Base-by-base conservation (phyloP, 2,113 vertebrate genomes). In the Triplophysa tibetana region DNA sequence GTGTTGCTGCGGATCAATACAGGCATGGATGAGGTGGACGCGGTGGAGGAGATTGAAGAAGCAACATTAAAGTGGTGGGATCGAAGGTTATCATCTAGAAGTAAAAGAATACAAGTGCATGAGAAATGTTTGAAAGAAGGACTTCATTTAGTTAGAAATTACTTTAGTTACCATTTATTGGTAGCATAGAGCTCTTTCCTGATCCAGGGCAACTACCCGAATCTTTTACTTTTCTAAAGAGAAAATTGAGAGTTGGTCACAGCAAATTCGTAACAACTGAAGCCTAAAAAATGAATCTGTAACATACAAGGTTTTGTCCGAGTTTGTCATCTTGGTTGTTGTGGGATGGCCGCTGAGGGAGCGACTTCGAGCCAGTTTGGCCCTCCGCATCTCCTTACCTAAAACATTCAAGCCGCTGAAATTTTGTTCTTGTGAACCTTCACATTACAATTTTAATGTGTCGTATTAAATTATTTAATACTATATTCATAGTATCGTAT, bases 321-420 rank as follows among this genome's bases (percentile, higher is more conserved):
- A 87, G 88, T 88, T 94, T 88, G 88, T 83, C 68, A 96, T 93
- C 92, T 96, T 97, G 77, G 95, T 89, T 8, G 95, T 91, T 3
- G 94, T 91, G 14, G 94, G 92, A 89, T 97, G 95, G 89, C 94
- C 95, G 89, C 93, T 97, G 86, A 98, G 96, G 56, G 97, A 98
- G 17, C 96, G 95, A 86, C 97, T 98, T 87, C 96, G 92, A 67
- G 95, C 93, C 86, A 98, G 86, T 90, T 97, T 98, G 78, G 94
- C 94, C 88, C 95, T 96, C 90, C 95, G 96, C 84, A 92, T 93
- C 89, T 97, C 97, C 92, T 97, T 98, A 85, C 94, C 96, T 96
- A 76, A 91, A 64, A 61, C 14, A 74, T 10, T 48, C 23, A 80
- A 23, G 43, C 10, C 10, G 0, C 2, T 12, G 10, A 45, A 11